Percentiles rank a stretch among this genome's conserved stretches.
Conservation (phyloP, 2,888 invertebrate genomes). For the Coenonympha glycerion region DNA sequence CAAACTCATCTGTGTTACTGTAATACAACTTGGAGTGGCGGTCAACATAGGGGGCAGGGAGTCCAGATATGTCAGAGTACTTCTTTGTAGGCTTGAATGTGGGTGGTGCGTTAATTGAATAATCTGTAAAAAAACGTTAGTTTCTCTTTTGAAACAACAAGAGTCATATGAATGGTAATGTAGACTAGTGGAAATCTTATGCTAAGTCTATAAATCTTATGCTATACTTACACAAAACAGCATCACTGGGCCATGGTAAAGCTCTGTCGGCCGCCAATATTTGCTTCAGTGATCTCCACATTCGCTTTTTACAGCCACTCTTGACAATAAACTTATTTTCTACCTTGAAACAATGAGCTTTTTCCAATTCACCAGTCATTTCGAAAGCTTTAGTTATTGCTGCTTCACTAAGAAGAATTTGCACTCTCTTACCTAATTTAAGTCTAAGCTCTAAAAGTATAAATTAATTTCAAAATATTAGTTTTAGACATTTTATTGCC, state of each 20-base stretch:
- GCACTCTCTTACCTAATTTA: neutral
- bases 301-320: constrained; percentile 82
- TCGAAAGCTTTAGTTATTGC: neutral
- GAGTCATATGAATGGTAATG: too few relatives aligned
- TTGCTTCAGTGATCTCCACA: constrained; percentile 93
- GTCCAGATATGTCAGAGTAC: constrained; percentile 93
- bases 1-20: constrained; percentile 90
- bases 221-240: constrained; percentile 84
- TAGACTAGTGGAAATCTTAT: too few relatives aligned
- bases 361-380: constrained; percentile 56
- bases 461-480: too few relatives aligned
- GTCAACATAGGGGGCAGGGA: constrained; percentile 91
- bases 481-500: too few relatives aligned
- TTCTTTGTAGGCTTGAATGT: constrained; percentile 94
- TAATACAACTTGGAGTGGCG: constrained; percentile 92
- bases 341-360: constrained; percentile 57
- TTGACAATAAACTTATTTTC: constrained; percentile 75
- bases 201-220: too few relatives aligned
- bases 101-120: constrained; percentile 92
- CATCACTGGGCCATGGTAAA: constrained; percentile 85
- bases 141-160: too few relatives aligned
- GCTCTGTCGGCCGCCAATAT: constrained; percentile 87
- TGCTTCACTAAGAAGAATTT: neutral
- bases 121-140: constrained; percentile 80
- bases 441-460: neutral